A percentile compares a stretch with the other conserved stretches of the same genome.
phyloP scores from a whole-genome alignment of 2,113 vertebrate genomes.

The Castor canadensis region DNA sequence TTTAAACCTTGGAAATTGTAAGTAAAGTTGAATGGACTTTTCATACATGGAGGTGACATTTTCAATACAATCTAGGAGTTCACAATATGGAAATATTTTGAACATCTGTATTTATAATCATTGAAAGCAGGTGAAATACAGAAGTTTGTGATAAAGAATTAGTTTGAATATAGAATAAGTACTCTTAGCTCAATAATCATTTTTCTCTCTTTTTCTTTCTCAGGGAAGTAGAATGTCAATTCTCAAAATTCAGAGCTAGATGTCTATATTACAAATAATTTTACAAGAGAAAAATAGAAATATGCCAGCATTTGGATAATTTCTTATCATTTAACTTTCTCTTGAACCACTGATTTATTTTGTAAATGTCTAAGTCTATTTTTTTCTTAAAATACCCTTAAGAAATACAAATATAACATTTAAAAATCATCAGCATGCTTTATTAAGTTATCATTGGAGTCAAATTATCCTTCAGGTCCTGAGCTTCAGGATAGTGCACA shows the following conservation, averaged over 20 bases:
- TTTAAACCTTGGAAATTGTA: not conserved
- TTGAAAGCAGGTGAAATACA: not conserved
- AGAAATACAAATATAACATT: not conserved
- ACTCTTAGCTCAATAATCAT: not conserved
- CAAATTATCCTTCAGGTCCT: not conserved
- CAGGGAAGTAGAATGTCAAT: not conserved
- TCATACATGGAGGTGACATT: not conserved
- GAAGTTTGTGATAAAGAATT: not conserved
- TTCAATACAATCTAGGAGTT: not conserved
- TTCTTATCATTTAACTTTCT: not conserved
- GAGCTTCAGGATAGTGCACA: not conserved
- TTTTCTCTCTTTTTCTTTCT: not conserved
- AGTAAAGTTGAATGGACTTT: not conserved
- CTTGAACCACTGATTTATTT: not conserved
- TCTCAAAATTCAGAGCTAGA: not conserved
- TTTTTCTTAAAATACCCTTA: not conserved
- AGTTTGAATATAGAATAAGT: not conserved
- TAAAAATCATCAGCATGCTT: not conserved
- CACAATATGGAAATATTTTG: not conserved
- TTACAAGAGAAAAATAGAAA: not conserved
- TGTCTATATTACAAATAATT: not conserved
- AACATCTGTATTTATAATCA: not conserved
- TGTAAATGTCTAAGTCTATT: not conserved
- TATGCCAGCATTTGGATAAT: not conserved
- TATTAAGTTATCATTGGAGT: not conserved